Percentiles rank a stretch among this genome's conserved stretches.
Conservation (phyloP, 2,797 vertebrate genomes). For the Tragelaphus eurycerus region DNA sequence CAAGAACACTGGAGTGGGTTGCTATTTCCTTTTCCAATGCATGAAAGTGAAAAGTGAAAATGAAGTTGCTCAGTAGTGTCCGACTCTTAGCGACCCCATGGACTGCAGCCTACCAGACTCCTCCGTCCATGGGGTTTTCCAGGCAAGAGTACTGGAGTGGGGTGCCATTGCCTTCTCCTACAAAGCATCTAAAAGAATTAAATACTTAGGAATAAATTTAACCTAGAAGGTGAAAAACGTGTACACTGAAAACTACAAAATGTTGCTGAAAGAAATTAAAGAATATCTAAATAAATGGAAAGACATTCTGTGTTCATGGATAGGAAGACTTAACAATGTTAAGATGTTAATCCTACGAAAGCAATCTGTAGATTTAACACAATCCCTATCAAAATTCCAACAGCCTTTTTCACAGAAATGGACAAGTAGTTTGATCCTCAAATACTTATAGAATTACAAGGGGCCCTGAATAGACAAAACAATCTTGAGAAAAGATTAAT, state of each 20-base stretch:
- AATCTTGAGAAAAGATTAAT: constrained; percentile 17
- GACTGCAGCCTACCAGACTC: too few species aligned
- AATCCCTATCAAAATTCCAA: constrained; percentile 4
- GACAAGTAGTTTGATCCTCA: not conserved
- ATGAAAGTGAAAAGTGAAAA: too few species aligned
- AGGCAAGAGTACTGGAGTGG: too few species aligned
- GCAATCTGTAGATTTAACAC: not conserved
- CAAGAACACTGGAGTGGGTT: too few species aligned
- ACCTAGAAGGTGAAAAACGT: constrained; percentile 5
- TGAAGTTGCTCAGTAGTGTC: too few species aligned
- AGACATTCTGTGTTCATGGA: not conserved
- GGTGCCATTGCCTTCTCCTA: not conserved
- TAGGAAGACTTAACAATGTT: not conserved
- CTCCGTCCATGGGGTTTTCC: too few species aligned
- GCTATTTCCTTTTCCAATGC: too few species aligned
- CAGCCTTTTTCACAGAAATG: not conserved
- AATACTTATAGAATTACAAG: not conserved
- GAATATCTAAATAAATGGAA: not conserved
- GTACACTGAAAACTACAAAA: not conserved
- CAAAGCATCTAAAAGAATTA: constrained; percentile 24
- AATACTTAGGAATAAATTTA: constrained; percentile 13
- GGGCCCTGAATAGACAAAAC: not conserved
- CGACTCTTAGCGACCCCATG: too few species aligned
- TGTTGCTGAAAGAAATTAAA: constrained; percentile 23
- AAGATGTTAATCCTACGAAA: not conserved